Evolutionary conservation across 2,888 invertebrate species (phyloP).

Genomic region (Pseudeuparius sepicola): DNA sequence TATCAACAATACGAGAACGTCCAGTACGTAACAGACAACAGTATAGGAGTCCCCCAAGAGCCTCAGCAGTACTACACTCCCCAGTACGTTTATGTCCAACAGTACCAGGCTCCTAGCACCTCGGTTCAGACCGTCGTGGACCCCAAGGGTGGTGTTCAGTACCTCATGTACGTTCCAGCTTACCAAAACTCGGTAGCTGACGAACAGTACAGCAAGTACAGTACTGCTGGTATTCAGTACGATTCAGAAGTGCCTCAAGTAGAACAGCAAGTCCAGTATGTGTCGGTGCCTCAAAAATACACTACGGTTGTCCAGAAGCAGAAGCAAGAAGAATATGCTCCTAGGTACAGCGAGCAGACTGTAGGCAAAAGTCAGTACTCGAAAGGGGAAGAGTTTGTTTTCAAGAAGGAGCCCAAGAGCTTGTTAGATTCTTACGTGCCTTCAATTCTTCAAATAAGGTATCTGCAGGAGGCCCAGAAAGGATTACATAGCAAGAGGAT

Average conservation of each 20-base stretch:
- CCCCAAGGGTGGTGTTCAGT: slow-evolving; percentile 33
- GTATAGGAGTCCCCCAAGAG: slow-evolving; percentile 20
- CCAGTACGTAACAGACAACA: slow-evolving; percentile 33
- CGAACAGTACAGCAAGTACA: slow-evolving; percentile 25
- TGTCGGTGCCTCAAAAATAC: no score
- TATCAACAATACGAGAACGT: slow-evolving; percentile 30
- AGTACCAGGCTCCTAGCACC: slow-evolving; percentile 31
- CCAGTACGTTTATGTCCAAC: slow-evolving; percentile 33
- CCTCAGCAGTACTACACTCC: slow-evolving; percentile 22
- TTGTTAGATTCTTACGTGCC: slow-evolving; percentile 45
- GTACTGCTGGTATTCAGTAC: slow-evolving; percentile 6
- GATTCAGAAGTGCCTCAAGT: slow-evolving; percentile 11
- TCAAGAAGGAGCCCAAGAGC: slow-evolving; percentile 38
- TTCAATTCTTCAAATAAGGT: slow-evolving; percentile 34
- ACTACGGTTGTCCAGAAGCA: no score
- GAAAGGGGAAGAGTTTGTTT: slow-evolving; percentile 16
- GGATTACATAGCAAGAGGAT: no score
- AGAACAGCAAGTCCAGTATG: slow-evolving; percentile 13
- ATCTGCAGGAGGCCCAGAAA: slow-evolving; percentile 29
- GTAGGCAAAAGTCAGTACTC: slow-evolving; percentile 14
- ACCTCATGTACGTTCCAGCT: slow-evolving; percentile 33
- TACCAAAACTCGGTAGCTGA: slow-evolving; percentile 19
- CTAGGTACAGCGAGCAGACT: no score
- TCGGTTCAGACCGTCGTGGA: slow-evolving; percentile 33
- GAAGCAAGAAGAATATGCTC: no score